Conservation (phyloP, 37 sponge, comb jelly and placozoan genomes). For the Eunapius fragilis region DNA sequence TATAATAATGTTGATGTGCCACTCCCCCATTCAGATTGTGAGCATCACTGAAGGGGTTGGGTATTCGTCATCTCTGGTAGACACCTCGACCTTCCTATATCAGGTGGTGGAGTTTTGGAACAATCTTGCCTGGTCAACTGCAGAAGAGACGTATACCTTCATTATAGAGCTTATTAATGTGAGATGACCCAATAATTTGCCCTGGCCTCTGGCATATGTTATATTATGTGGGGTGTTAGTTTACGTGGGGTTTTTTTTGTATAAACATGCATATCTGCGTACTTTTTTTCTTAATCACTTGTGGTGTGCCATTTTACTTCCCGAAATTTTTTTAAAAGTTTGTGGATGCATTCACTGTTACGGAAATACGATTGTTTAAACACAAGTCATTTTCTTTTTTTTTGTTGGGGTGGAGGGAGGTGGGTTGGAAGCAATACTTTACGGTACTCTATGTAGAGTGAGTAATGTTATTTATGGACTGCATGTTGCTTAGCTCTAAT, state of each 20-base stretch:
- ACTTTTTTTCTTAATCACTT: too few species aligned
- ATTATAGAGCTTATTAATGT: not conserved
- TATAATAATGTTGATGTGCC: not conserved
- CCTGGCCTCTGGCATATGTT: not conserved
- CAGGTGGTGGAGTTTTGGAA: slow-evolving; percentile 48
- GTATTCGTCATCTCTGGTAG: slow-evolving; percentile 63
- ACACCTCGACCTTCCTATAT: slow-evolving; percentile 28
- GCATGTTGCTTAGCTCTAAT: not conserved
- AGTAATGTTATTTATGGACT: too few species aligned
- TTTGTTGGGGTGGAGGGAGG: too few species aligned
- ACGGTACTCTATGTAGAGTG: too few species aligned
- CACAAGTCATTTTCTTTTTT: too few species aligned
- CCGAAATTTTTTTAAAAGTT: too few species aligned
- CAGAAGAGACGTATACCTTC: slow-evolving; percentile 31
- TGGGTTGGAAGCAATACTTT: too few species aligned
- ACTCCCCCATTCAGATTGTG: not conserved
- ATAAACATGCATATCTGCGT: too few species aligned
- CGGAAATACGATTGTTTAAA: too few species aligned
- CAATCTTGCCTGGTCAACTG: slow-evolving; percentile 44
- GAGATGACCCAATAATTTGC: not conserved
- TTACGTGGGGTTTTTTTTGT: too few species aligned
- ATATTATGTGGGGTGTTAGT: not conserved
- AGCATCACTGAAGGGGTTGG: slow-evolving; percentile 10
- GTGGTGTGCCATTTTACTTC: too few species aligned
- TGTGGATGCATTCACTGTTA: too few species aligned